phyloP scores from a whole-genome alignment of 2,888 invertebrate genomes.

The Bombyx huttoni region DNA sequence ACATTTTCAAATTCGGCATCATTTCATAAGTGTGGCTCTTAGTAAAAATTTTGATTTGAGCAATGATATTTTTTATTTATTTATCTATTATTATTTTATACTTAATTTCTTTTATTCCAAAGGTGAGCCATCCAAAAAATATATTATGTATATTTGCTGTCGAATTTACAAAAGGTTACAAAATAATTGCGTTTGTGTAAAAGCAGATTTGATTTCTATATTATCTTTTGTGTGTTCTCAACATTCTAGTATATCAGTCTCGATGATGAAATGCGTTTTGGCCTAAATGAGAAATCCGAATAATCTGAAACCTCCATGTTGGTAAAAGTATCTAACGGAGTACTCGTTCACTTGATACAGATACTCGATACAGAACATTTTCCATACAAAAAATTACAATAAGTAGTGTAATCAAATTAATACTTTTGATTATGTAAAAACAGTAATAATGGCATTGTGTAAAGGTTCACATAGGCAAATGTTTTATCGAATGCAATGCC shows the following conservation, averaged over 20 bases:
- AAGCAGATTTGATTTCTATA: conserved; percentile 57
- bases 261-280: conserved; percentile 66
- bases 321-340: conserved; percentile 30
- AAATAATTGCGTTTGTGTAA: conserved; percentile 58
- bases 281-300: conserved; percentile 64
- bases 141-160: conserved; percentile 36
- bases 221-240: conserved; percentile 50
- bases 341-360: conserved; percentile 52
- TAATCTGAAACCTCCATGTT: conserved; percentile 25
- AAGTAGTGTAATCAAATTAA: background rate
- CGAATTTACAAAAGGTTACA: conserved; percentile 51
- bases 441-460: too few species aligned
- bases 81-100: conserved; percentile 14
- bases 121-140: conserved; percentile 68
- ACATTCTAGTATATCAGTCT: conserved; percentile 68
- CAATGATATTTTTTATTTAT: conserved; percentile 58
- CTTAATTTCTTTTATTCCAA: conserved; percentile 36
- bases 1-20: conserved; percentile 51
- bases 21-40: conserved; percentile 54
- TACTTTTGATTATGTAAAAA: too few species aligned
- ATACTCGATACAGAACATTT: conserved; percentile 28
- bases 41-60: conserved; percentile 63
- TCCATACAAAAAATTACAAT: conserved; percentile 5
- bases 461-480: too few species aligned
- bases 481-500: too few species aligned